Percentiles rank a stretch among this genome's conserved stretches.
Conservation (phyloP, 2,888 invertebrate genomes). For the Drosophila phalerata region DNA sequence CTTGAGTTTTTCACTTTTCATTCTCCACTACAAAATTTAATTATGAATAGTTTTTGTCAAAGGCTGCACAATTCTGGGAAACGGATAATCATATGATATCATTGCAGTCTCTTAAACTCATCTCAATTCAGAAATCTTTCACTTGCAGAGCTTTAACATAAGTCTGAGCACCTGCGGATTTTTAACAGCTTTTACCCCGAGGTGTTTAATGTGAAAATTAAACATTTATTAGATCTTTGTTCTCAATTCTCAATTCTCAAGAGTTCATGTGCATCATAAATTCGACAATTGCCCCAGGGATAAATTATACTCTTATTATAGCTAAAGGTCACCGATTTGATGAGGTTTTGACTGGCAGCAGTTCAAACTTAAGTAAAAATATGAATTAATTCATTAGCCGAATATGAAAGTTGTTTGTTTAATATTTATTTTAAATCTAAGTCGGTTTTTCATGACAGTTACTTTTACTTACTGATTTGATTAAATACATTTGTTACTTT, state of each 20-base stretch:
- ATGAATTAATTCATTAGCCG: not conserved
- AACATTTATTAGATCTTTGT: constrained; percentile 16
- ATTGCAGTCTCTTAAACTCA: not conserved
- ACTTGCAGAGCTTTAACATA: not conserved
- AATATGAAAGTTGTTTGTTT: not conserved
- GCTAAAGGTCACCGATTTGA: constrained; percentile 5
- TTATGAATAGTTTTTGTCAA: constrained; percentile 12
- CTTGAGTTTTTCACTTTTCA: constrained; percentile 1
- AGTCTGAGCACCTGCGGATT: not conserved
- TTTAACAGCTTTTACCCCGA: not conserved
- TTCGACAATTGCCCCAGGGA: not conserved
- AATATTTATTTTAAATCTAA: not conserved
- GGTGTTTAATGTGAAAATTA: constrained; percentile 2
- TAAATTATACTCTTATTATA: not conserved
- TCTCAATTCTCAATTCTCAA: not conserved
- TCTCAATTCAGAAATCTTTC: not conserved
- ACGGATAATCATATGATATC: not conserved
- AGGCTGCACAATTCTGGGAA: not conserved
- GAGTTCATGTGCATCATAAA: not conserved
- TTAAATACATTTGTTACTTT: too few relatives aligned
- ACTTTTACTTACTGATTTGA: too few relatives aligned
- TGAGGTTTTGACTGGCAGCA: not conserved
- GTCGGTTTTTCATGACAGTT: not conserved
- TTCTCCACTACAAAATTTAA: constrained; percentile 6
- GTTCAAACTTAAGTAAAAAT: not conserved